A percentile compares a stretch with the other conserved stretches of the same genome.
Evolutionary conservation across 2,797 vertebrate species (phyloP).

Genomic region (Streptopelia turtur): DNA sequence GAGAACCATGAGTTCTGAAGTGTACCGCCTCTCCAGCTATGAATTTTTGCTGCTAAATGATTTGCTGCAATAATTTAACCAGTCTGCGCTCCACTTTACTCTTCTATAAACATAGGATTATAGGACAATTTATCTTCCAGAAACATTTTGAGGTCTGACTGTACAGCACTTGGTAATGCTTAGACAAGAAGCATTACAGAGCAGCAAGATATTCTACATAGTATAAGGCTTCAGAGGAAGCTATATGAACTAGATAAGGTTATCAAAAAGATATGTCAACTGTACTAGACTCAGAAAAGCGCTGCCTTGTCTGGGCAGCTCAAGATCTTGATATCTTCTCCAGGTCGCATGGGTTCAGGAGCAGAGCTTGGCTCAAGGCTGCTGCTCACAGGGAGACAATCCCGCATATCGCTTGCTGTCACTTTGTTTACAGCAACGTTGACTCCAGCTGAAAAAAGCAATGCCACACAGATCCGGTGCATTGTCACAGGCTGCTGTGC

Average conservation of each 20-base stretch:
- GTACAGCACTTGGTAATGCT: background rate
- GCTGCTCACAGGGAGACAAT: fast-evolving
- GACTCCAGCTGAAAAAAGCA: background rate
- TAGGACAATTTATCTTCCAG: background rate
- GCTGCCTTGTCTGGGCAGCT: background rate
- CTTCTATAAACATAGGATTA: background rate
- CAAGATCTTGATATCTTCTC: fast-evolving
- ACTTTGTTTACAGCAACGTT: fast-evolving
- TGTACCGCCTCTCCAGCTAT: background rate
- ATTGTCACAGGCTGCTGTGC: background rate
- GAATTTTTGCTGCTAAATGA: background rate
- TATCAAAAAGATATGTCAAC: background rate
- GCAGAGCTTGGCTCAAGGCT: background rate
- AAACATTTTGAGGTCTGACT: background rate
- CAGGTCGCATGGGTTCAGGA: background rate
- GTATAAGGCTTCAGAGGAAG: background rate
- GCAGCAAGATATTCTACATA: background rate
- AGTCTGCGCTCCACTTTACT: background rate
- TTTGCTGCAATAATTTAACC: background rate
- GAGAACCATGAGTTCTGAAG: background rate
- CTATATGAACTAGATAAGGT: background rate
- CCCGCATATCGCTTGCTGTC: fast-evolving
- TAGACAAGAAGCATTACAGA: background rate
- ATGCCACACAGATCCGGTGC: background rate
- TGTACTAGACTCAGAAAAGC: background rate